Evolutionary conservation across 2,888 invertebrate genomes (phyloP).

Genomic region (Agrotis segetum): DNA sequence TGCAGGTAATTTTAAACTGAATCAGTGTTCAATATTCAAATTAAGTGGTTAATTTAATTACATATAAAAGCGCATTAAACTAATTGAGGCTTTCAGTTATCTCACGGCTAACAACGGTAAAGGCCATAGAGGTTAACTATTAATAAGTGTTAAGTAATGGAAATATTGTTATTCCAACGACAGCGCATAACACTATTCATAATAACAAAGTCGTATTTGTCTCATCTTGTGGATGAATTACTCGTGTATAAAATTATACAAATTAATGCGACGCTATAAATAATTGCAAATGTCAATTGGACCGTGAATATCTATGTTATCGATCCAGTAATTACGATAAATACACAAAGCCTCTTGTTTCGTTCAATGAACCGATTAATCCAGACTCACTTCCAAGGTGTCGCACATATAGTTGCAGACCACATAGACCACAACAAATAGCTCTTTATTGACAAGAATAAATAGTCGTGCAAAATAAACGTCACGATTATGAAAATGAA

Average conservation of each 20-base stretch:
- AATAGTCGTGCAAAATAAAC: constrained; percentile 26
- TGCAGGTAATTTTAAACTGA: too few relatives aligned
- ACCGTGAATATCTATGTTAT: constrained; percentile 70
- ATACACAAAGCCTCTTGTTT: constrained; percentile 71
- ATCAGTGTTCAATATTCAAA: not conserved
- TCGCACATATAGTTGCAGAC: constrained; percentile 44
- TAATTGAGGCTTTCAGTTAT: constrained; percentile 14
- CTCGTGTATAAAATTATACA: constrained; percentile 42
- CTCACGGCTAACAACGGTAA: not conserved
- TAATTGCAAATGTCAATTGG: constrained; percentile 67
- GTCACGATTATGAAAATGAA: constrained; percentile 44
- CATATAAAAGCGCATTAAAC: not conserved
- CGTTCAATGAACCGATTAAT: constrained; percentile 76
- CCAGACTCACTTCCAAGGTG: constrained; percentile 60
- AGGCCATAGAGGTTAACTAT: constrained; percentile 15
- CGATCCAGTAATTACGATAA: constrained; percentile 70
- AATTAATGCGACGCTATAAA: constrained; percentile 66
- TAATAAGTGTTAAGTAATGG: constrained; percentile 35
- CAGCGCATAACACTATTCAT: constrained; percentile 24
- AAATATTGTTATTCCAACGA: constrained; percentile 36
- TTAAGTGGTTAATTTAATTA: not conserved
- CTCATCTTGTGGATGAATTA: constrained; percentile 43
- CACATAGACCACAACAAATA: constrained; percentile 36
- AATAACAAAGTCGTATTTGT: constrained; percentile 47
- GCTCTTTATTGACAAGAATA: constrained; percentile 3